These are phyloP conservation scores for Leptothorax acervorum DNA, from an alignment of 2,888 invertebrate species.

Conservation along the genomic window DNA sequence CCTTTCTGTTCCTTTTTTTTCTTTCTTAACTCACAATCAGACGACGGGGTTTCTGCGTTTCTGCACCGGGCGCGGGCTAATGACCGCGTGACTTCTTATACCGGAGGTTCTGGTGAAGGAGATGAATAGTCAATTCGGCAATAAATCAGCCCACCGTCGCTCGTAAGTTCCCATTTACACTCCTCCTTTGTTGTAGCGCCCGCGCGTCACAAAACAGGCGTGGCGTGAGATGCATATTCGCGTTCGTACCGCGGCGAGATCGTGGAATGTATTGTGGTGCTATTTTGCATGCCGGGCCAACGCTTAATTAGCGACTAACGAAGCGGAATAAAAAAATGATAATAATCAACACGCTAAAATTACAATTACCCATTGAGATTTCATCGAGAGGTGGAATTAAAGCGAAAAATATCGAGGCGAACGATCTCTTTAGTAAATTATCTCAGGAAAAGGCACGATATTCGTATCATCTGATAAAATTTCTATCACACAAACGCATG, in stretches of 20 bases:
- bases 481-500: neutral
- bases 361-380: neutral
- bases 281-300: conserved; percentile 21
- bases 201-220: conserved; percentile 38
- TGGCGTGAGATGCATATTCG: conserved; percentile 47
- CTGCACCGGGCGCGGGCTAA: conserved; percentile 30
- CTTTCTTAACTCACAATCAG: neutral
- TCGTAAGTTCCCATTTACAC: conserved; percentile 42
- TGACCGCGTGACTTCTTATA: conserved; percentile 44
- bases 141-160: conserved; percentile 43
- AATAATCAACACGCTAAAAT: conserved; percentile 14
- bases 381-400: neutral
- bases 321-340: conserved; percentile 24
- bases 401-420: neutral
- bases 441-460: neutral
- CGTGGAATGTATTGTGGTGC: conserved; percentile 10
- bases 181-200: conserved; percentile 32
- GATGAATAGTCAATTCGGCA: conserved; percentile 53
- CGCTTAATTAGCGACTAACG: conserved; percentile 25
- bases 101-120: conserved; percentile 36
- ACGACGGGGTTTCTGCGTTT: conserved; percentile 43
- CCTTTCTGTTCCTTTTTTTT: neutral
- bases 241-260: conserved; percentile 24
- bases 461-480: conserved; percentile 19
- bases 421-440: conserved; percentile 11